Base-by-base conservation (phyloP, 2,113 vertebrate genomes). In the Phoenicopterus ruber region DNA sequence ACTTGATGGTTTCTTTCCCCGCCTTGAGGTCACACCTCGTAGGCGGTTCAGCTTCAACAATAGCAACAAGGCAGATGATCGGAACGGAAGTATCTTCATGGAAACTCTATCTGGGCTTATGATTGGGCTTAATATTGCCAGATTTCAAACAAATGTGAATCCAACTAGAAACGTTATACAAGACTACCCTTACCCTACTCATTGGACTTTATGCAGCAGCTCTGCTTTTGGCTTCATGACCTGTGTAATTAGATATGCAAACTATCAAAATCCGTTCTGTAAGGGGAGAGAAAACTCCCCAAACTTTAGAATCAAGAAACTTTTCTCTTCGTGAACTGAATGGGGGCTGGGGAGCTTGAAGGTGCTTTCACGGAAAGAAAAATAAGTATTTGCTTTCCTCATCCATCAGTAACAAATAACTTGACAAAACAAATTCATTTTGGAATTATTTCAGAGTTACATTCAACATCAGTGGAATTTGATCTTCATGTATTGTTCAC, bases 11-110 rank as follows among this genome's bases (percentile, higher is more conserved):
- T 93, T 79, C 17, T 71, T 67, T 87, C 29, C 32, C 46, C 63
- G 4, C 5, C 69, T 62, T 12, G 32, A 54, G 10, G 19, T 6
- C 3, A 2, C 0, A 2, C 9, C n/a, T 54, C 54, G 46, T 22
- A 73, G 28, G 17, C 19, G 34, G 21, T 16, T 84, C 50, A 49
- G 24, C 26, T 61, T 47, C 42, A 46, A 87, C 29, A 72, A 47
- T 2, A 76, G 32, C 15, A 86, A n/a, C 17, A 62, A 54, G 29
- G 47, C 29, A 87, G 38, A 34, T 0, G 38, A 34, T 0, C 29
- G 61, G n/a, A 82, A 78, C 22, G 67, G n/a, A 55, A 82, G 11
- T 15, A 52, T 21, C 47, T 69, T 40, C 20, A 40, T 9, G 2
- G 36, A 70, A 86, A 6, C 8, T 47, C 28, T 40, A 2, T 17